Evolutionary conservation across 2,113 vertebrate species (phyloP).

Genomic region (Meriones unguiculatus): DNA sequence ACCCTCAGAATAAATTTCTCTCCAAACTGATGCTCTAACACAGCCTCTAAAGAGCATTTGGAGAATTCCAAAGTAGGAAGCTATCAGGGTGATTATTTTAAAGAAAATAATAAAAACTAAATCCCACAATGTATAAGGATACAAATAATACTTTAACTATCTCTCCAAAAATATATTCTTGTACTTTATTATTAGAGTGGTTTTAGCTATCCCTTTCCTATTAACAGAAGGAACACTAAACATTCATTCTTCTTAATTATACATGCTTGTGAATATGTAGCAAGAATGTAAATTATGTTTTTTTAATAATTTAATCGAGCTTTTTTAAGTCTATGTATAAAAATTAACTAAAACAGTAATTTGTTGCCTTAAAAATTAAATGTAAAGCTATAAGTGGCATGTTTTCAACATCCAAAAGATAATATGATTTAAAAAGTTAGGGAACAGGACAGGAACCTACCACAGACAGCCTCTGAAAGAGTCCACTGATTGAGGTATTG

Average conservation of each 20-base stretch:
- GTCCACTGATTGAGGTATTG: no score
- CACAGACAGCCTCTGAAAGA: no score
- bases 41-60: background rate
- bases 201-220: background rate
- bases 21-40: constrained; percentile 6
- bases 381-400: background rate
- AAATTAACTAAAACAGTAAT: background rate
- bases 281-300: background rate
- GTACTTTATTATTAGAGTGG: background rate
- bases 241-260: background rate
- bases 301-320: background rate
- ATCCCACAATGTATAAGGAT: background rate
- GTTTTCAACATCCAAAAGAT: background rate
- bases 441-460: no score
- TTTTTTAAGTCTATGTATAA: background rate
- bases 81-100: background rate
- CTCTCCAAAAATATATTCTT: background rate
- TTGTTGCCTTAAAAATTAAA: background rate
- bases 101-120: background rate
- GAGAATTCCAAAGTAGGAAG: constrained; percentile 40
- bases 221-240: background rate
- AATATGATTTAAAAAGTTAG: background rate
- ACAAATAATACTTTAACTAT: background rate
- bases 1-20: constrained; percentile 29
- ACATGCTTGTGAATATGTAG: background rate